A percentile compares a stretch with the other conserved stretches of the same genome.
Evolutionary conservation across 2,888 invertebrate species (phyloP).

Genomic region (Trissolcus brochymenae): DNA sequence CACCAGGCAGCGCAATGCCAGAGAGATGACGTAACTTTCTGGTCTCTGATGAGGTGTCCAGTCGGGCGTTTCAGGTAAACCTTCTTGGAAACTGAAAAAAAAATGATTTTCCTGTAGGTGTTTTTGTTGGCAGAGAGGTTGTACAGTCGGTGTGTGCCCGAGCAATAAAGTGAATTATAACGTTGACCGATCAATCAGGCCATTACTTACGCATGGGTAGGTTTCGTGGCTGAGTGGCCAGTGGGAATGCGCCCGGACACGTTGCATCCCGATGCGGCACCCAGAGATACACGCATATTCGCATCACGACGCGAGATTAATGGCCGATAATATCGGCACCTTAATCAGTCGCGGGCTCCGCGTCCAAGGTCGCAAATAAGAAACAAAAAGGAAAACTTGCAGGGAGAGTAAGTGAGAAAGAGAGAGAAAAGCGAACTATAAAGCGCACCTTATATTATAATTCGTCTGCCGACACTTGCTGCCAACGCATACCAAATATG

Average conservation of each 20-base stretch:
- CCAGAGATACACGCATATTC: constrained; percentile 63
- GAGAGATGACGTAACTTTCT: no score
- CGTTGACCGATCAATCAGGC: constrained; percentile 66
- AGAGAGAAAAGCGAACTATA: no score
- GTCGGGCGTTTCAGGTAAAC: no score
- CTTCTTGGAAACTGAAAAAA: no score
- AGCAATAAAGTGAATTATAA: constrained; percentile 66
- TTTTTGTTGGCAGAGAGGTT: no score
- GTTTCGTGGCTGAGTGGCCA: constrained; percentile 67
- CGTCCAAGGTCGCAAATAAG: constrained; percentile 17
- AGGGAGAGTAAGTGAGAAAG: no score
- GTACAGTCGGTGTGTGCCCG: constrained; percentile 6
- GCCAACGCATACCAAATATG: constrained; percentile 50
- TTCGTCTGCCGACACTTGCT: constrained; percentile 48
- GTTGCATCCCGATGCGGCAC: constrained; percentile 63
- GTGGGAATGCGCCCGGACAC: constrained; percentile 67
- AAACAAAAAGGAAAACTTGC: constrained; percentile 6
- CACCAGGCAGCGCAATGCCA: no score
- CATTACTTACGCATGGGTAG: constrained; percentile 65
- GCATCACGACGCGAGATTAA: constrained; percentile 64
- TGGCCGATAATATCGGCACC: constrained; percentile 60
- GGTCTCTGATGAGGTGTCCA: no score
- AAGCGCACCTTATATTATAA: constrained; percentile 37
- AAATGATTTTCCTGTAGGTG: no score
- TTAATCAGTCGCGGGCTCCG: constrained; percentile 61